phyloP scores from a whole-genome alignment of 2,113 vertebrate genomes.

The Micronisus gabar region DNA sequence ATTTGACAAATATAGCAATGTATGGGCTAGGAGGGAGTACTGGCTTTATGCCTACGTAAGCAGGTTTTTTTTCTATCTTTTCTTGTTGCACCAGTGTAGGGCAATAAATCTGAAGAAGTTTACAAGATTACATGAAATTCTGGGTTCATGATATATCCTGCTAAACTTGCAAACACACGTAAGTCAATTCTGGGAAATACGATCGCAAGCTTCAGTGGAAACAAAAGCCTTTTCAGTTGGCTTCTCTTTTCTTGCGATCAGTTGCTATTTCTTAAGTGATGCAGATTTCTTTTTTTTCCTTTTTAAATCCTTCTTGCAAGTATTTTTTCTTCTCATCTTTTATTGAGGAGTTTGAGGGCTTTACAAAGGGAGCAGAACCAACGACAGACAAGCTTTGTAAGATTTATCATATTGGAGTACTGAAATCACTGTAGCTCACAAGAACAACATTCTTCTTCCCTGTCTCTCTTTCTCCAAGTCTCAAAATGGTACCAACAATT shows the following conservation, averaged over 20 bases:
- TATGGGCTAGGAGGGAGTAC: neutral
- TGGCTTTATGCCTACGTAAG: neutral
- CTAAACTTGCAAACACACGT: rapidly evolving
- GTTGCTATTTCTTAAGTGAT: neutral
- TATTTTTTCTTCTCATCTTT: neutral
- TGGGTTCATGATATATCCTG: neutral
- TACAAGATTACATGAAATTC: neutral
- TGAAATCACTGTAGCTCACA: neutral
- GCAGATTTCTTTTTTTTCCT: neutral
- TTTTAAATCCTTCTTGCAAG: too few relatives aligned
- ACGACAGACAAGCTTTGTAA: neutral
- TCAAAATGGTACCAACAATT: neutral
- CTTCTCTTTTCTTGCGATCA: neutral
- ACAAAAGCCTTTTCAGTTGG: conserved; percentile 5
- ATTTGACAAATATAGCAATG: neutral
- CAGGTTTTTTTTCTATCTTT: neutral
- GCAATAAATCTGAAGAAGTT: neutral
- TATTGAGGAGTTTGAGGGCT: neutral
- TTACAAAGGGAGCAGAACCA: neutral
- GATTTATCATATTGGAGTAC: neutral
- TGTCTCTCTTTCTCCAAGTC: neutral
- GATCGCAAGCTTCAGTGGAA: neutral
- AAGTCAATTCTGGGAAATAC: neutral
- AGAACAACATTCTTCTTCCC: neutral
- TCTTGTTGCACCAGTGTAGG: neutral